Percentiles rank a stretch among this genome's conserved stretches.
These are phyloP conservation scores for Lithosia quadra DNA, from an alignment of 2,888 invertebrate genomes.

Conservation along the genomic window DNA sequence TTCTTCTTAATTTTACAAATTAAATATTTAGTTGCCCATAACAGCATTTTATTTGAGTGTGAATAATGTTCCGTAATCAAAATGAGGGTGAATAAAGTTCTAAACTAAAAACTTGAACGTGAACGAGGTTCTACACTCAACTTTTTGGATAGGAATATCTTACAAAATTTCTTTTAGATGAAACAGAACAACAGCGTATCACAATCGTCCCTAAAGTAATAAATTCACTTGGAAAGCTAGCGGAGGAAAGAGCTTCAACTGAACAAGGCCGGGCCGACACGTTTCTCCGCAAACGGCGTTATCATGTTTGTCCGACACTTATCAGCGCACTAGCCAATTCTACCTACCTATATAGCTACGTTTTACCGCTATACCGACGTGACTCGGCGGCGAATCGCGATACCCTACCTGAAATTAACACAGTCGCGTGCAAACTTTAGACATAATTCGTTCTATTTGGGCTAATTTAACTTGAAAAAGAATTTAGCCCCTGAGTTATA, in stretches of 20 bases:
- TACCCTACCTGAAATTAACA: conserved; percentile 48
- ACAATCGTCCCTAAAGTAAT: background rate
- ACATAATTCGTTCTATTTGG: background rate
- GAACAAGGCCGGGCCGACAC: conserved; percentile 36
- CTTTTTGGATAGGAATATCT: background rate
- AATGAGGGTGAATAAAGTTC: background rate
- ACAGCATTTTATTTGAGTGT: no score
- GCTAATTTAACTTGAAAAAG: background rate
- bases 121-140: background rate
- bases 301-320: conserved; percentile 68
- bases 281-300: conserved; percentile 53
- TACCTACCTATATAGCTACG: conserved; percentile 34
- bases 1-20: no score
- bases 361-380: conserved; percentile 53
- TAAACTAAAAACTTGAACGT: background rate
- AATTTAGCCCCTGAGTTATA: no score
- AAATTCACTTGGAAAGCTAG: conserved; percentile 6
- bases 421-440: conserved; percentile 18
- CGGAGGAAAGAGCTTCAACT: conserved; percentile 25
- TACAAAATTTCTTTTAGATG: background rate
- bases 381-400: conserved; percentile 49
- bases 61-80: no score
- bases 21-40: no score
- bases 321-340: conserved; percentile 57
- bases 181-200: background rate